Conservation (phyloP, 2,113 vertebrate genomes). For the Sinocyclocheilus maitianheensis region DNA sequence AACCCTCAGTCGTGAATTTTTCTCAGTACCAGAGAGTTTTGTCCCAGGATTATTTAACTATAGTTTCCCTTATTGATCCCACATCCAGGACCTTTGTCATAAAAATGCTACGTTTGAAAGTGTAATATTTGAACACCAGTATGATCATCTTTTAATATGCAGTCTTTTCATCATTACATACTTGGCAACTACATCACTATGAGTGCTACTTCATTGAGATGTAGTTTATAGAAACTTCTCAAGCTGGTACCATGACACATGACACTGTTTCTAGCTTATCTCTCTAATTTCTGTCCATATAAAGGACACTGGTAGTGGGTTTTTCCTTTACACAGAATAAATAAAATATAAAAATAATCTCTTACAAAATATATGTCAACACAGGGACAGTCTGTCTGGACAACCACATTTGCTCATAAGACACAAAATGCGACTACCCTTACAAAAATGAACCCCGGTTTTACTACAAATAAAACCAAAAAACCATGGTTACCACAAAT, state of each 20-base stretch:
- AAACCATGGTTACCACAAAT: too few species aligned
- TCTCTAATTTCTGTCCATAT: constrained; percentile 35
- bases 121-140: constrained; percentile 6
- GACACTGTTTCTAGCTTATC: constrained; percentile 44
- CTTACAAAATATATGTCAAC: constrained; percentile 92
- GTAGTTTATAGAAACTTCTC: constrained; percentile 66
- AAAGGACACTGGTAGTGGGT: constrained; percentile 69
- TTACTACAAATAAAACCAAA: too few species aligned
- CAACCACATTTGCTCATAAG: constrained; percentile 66
- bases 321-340: constrained; percentile 81
- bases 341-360: constrained; percentile 99
- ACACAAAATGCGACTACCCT: constrained; percentile 52
- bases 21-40: constrained; percentile 71
- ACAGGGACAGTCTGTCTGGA: constrained; percentile 77
- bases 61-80: constrained; percentile 40
- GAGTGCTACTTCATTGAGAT: not conserved
- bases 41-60: constrained; percentile 73
- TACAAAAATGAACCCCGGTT: too few species aligned
- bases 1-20: constrained; percentile 66
- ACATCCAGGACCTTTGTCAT: constrained; percentile 26
- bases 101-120: constrained; percentile 3
- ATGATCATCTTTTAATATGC: not conserved
- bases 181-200: constrained; percentile 8
- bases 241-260: constrained; percentile 58
- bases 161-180: constrained; percentile 8